Evolutionary conservation across 2,888 invertebrate species (phyloP).

Genomic region (Parascotia fuliginaria): DNA sequence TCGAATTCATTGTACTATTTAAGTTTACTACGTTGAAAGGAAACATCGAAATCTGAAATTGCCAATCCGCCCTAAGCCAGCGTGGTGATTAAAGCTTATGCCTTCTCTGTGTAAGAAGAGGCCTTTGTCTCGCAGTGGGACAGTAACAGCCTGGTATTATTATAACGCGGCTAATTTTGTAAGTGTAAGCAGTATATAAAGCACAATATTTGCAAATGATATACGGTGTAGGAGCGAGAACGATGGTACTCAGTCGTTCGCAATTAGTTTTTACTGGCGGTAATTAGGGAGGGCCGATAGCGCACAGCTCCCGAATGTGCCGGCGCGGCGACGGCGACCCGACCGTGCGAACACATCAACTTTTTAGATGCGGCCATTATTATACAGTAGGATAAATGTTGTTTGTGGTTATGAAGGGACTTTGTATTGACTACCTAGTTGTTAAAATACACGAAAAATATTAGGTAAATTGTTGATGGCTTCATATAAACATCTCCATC

Average conservation of each 20-base stretch:
- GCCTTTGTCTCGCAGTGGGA: no score
- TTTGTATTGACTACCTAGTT: neutral
- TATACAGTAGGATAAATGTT: conserved; percentile 5
- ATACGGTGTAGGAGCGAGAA: conserved; percentile 10
- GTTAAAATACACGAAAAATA: neutral
- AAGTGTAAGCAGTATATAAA: conserved; percentile 43
- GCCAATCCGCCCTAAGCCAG: no score
- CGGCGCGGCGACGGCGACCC: no score
- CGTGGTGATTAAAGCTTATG: no score
- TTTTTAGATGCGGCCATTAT: conserved; percentile 43
- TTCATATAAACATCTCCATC: no score
- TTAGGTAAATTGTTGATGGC: no score
- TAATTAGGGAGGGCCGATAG: conserved; percentile 78
- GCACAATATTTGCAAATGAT: conserved; percentile 49
- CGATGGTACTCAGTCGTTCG: conserved; percentile 55
- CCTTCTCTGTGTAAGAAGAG: no score
- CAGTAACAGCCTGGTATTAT: no score
- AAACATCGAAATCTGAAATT: conserved; percentile 17
- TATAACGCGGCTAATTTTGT: conserved; percentile 30
- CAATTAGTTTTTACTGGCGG: conserved; percentile 80
- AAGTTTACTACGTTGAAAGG: conserved; percentile 3
- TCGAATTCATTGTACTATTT: no score
- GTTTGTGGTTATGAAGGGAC: neutral
- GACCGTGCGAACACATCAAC: conserved; percentile 39
- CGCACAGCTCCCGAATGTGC: conserved; percentile 60